A percentile compares a stretch with the other conserved stretches of the same genome.
phyloP scores from a whole-genome alignment of 2,113 vertebrate species.

The Sphyrna mokarran region DNA sequence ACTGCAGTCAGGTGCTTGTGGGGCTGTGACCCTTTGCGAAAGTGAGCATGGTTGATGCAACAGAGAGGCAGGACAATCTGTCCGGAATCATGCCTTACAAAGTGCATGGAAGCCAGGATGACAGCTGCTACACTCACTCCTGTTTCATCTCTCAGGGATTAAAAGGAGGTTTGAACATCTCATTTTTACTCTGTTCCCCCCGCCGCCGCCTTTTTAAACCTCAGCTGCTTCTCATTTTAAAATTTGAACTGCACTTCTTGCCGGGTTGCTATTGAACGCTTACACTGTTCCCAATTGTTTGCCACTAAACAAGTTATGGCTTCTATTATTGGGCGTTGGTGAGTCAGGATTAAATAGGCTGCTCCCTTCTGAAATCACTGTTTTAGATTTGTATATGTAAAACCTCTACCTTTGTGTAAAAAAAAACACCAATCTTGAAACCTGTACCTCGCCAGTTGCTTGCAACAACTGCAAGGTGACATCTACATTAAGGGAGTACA shows the following conservation, averaged over 20 bases:
- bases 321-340: constrained; percentile 5
- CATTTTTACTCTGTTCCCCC: not conserved
- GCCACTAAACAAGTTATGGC: not conserved
- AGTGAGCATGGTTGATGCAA: not conserved
- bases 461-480: no score
- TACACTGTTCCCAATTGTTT: not conserved
- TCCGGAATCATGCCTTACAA: not conserved
- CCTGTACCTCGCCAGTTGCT: no score
- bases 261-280: not conserved
- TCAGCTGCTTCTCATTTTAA: not conserved
- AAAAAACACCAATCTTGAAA: not conserved
- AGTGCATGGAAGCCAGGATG: not conserved
- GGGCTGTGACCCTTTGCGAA: not conserved
- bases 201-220: not conserved
- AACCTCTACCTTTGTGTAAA: not conserved
- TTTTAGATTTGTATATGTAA: not conserved
- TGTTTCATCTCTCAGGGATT: not conserved
- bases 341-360: not conserved
- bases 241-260: not conserved
- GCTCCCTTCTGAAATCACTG: not conserved
- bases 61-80: not conserved
- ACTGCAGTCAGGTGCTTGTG: not conserved
- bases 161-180: constrained; percentile 29
- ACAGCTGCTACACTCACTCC: not conserved
- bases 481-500: not conserved